These are phyloP conservation scores for Orthosia gothica DNA, from an alignment of 2,888 invertebrate genomes.

Conservation along the genomic window DNA sequence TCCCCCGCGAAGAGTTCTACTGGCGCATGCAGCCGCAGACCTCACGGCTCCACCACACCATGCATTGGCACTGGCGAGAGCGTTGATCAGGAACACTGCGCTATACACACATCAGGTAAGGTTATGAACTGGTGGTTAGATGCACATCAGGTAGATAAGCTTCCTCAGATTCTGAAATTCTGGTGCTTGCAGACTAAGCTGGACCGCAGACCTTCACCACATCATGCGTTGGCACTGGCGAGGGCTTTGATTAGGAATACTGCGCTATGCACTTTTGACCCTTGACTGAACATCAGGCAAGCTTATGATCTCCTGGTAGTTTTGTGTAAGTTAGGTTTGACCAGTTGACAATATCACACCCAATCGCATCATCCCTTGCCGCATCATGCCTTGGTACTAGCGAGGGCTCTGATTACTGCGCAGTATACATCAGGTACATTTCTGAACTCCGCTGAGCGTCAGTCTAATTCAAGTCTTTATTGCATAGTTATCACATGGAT, in stretches of 20 bases:
- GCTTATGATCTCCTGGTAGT: too few relatives aligned
- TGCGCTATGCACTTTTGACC: too few relatives aligned
- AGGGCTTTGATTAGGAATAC: too few relatives aligned
- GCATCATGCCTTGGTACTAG: conserved; percentile 96
- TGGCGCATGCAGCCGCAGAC: conserved; percentile 97
- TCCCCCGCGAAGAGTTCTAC: conserved; percentile 90
- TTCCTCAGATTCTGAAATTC: neutral
- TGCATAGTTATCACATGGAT: too few relatives aligned
- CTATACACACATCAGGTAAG: conserved; percentile 96
- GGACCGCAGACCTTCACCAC: neutral
- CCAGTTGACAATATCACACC: too few relatives aligned
- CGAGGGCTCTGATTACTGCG: conserved; percentile 89
- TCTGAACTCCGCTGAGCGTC: neutral
- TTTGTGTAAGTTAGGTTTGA: too few relatives aligned
- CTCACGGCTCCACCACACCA: conserved; percentile 97
- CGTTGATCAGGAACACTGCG: conserved; percentile 95
- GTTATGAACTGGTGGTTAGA: neutral
- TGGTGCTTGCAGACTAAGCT: neutral
- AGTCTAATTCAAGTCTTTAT: too few relatives aligned
- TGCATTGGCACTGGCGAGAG: conserved; percentile 95
- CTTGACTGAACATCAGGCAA: neutral
- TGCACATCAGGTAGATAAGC: neutral
- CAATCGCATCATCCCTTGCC: conserved; percentile 79
- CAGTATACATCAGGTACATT: conserved; percentile 92
- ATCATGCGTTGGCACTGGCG: neutral